These are phyloP conservation scores for Mythimna albipuncta DNA, from an alignment of 2,888 invertebrate species.

Conservation along the genomic window DNA sequence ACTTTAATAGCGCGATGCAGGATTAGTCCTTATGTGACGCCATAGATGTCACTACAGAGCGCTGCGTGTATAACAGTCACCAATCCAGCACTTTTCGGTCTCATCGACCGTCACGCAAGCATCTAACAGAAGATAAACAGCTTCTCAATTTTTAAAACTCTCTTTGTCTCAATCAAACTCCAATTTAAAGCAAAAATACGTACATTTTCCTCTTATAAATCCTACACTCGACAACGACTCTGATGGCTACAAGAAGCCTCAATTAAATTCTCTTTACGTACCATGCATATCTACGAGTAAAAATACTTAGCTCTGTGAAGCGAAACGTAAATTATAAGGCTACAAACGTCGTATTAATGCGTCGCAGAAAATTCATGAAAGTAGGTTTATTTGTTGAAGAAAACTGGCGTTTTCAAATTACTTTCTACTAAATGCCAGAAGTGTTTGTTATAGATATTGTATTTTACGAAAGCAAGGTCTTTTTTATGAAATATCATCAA, in stretches of 20 bases:
- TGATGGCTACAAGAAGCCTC: constrained; percentile 32
- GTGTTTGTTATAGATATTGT: background rate
- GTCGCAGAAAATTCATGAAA: constrained; percentile 60
- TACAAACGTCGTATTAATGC: constrained; percentile 54
- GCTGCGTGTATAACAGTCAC: background rate
- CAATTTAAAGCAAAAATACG: constrained; percentile 25
- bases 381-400: constrained; percentile 45
- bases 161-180: constrained; percentile 29
- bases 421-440: constrained; percentile 14
- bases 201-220: constrained; percentile 48
- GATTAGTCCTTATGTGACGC: no score
- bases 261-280: constrained; percentile 55
- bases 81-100: background rate
- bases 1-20: no score
- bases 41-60: no score
- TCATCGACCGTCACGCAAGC: background rate
- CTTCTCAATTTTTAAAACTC: constrained; percentile 22
- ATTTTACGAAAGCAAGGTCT: background rate
- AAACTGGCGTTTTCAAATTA: constrained; percentile 39
- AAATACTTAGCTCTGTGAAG: constrained; percentile 52
- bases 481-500: no score
- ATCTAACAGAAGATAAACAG: background rate
- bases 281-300: constrained; percentile 49
- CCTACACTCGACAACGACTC: constrained; percentile 30
- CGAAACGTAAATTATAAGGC: constrained; percentile 67